These are phyloP conservation scores for Thalassaphorura encarpata DNA, from an alignment of 1,140 invertebrate species.

Conservation along the genomic window DNA sequence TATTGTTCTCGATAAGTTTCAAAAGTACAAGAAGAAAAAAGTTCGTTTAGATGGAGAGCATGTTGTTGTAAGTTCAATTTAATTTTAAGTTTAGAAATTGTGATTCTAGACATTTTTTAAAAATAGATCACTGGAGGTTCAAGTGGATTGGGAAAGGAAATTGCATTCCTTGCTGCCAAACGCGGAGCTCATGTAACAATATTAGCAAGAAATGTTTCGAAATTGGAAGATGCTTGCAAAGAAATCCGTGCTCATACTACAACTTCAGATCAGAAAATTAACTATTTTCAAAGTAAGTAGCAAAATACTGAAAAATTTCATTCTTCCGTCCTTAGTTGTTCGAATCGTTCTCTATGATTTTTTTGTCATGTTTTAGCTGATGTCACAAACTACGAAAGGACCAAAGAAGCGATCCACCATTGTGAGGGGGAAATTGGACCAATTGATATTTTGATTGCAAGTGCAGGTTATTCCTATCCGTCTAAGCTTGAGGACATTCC, in stretches of 20 bases:
- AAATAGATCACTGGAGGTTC: slow-evolving; percentile 90
- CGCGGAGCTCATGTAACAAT: slow-evolving; percentile 80
- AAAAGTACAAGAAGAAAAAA: no score
- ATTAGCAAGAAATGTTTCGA: slow-evolving; percentile 64
- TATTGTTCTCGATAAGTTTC: no score
- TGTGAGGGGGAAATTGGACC: slow-evolving; percentile 57
- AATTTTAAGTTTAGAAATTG: no score
- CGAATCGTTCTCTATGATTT: no score
- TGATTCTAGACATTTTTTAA: no score
- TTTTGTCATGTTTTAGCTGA: slow-evolving; percentile 45
- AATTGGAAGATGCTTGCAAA: slow-evolving; percentile 50
- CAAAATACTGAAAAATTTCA: no score
- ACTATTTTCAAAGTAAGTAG: slow-evolving; percentile 46
- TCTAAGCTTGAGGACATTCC: slow-evolving; percentile 73
- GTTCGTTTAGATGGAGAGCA: no score
- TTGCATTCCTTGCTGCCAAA: slow-evolving; percentile 63
- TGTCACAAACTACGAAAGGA: slow-evolving; percentile 53
- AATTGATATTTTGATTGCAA: slow-evolving; percentile 82
- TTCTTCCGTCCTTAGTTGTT: no score
- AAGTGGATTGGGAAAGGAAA: slow-evolving; percentile 82
- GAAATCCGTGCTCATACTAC: slow-evolving; percentile 44
- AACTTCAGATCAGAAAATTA: slow-evolving; percentile 51
- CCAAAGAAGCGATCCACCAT: slow-evolving; percentile 49
- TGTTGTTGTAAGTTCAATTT: no score
- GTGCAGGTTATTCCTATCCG: slow-evolving; percentile 65